These are phyloP conservation scores for Cepaea hortensis DNA, from an alignment of 2,888 invertebrate species.

Conservation along the genomic window DNA sequence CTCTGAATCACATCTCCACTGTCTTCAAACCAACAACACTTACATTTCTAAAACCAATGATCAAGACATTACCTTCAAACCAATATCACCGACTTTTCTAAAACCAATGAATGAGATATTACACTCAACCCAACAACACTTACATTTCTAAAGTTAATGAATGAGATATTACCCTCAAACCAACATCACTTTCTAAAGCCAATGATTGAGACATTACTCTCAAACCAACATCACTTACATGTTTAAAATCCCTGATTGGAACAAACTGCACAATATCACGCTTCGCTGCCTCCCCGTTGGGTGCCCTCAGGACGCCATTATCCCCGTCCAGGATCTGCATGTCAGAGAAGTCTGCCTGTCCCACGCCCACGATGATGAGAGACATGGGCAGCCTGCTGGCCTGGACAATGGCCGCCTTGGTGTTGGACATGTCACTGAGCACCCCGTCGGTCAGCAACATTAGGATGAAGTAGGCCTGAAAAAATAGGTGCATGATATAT, in stretches of 20 bases:
- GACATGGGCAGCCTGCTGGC: constrained; percentile 75
- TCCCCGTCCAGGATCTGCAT: constrained; percentile 75
- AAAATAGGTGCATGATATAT: not conserved
- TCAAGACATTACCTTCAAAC: no score
- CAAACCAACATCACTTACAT: constrained; percentile 56
- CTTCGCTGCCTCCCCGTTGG: constrained; percentile 65
- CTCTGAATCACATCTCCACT: no score
- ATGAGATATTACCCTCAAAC: no score
- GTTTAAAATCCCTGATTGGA: constrained; percentile 73
- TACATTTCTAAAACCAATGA: no score
- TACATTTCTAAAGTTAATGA: no score
- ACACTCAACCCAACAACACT: no score
- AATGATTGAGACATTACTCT: no score
- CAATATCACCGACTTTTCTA: no score
- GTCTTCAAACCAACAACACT: no score
- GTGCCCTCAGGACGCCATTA: constrained; percentile 69
- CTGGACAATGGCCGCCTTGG: constrained; percentile 71
- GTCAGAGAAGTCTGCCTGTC: constrained; percentile 71
- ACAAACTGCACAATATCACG: constrained; percentile 76
- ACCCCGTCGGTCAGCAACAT: constrained; percentile 75
- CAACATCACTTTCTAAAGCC: no score
- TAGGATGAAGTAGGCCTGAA: constrained; percentile 73
- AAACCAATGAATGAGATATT: no score
- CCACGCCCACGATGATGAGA: constrained; percentile 75
- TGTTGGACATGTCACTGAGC: constrained; percentile 73